phyloP scores from a whole-genome alignment of 2,888 invertebrate species.

The Synergus gifuensis region DNA sequence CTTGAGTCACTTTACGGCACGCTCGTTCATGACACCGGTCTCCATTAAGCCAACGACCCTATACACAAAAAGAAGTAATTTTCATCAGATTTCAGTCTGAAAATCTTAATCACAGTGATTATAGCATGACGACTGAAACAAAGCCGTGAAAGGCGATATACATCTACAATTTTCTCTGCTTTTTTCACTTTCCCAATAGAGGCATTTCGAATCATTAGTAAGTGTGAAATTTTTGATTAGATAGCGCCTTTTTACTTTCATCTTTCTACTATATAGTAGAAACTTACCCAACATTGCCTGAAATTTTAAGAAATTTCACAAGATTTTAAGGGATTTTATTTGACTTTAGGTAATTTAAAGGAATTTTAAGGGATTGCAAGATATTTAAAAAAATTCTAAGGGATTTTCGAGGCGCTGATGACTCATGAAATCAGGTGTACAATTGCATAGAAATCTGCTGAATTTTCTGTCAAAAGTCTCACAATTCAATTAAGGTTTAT shows the following conservation, averaged over 20 bases:
- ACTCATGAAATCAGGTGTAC: too few species aligned
- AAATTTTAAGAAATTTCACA: too few species aligned
- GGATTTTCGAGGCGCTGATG: too few species aligned
- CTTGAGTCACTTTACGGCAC: conserved; percentile 31
- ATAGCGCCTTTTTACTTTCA: background rate
- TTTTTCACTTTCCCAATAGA: background rate
- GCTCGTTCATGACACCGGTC: conserved; percentile 31
- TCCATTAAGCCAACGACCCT: conserved; percentile 31
- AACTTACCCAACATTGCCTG: too few species aligned
- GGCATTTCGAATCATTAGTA: background rate
- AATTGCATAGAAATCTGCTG: too few species aligned
- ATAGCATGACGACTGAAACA: conserved; percentile 18
- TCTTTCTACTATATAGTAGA: too few species aligned
- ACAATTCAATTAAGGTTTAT: too few species aligned
- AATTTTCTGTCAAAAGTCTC: too few species aligned
- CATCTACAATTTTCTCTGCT: background rate
- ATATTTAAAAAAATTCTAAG: too few species aligned
- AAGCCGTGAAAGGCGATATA: background rate
- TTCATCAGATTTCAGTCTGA: conserved; percentile 11
- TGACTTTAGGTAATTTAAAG: too few species aligned
- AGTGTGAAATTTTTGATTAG: background rate
- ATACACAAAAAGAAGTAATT: conserved; percentile 3
- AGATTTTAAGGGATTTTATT: too few species aligned
- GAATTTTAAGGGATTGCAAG: too few species aligned
- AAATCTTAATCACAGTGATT: conserved; percentile 41